Conservation (phyloP, 2,888 invertebrate genomes). For the Cerceris rybyensis region DNA sequence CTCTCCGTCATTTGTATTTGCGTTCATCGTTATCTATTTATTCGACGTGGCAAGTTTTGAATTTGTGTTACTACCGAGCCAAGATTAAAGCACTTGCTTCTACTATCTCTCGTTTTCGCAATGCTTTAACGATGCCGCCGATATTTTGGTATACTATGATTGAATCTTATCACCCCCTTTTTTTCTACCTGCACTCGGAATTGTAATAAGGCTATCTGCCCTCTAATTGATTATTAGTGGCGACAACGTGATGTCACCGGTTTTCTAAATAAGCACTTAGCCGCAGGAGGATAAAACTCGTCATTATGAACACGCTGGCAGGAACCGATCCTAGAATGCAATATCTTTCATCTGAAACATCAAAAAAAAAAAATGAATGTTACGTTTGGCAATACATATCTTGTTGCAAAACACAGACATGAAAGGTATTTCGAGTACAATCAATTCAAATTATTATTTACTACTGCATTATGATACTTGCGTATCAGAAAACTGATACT, state of each 20-base stretch:
- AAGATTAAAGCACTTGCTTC: constrained; percentile 16
- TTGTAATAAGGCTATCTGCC: constrained; percentile 51
- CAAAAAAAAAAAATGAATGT: constrained; percentile 75
- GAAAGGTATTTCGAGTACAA: no score
- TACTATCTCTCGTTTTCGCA: constrained; percentile 23
- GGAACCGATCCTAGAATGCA: constrained; percentile 91
- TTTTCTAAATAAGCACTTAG: constrained; percentile 75
- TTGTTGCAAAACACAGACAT: no score
- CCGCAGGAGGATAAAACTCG: constrained; percentile 84
- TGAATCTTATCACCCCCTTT: constrained; percentile 24
- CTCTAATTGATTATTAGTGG: constrained; percentile 31
- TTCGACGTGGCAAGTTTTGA: constrained; percentile 21
- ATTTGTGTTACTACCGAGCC: constrained; percentile 24
- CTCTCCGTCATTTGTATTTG: neutral
- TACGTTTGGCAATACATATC: neutral
- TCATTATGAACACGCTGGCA: constrained; percentile 88
- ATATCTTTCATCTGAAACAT: constrained; percentile 89
- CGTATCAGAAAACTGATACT: no score
- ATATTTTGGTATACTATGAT: constrained; percentile 31
- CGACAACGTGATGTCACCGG: constrained; percentile 73
- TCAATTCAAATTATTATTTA: no score
- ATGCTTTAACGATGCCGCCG: constrained; percentile 12
- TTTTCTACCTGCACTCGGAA: constrained; percentile 43
- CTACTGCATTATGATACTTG: no score
- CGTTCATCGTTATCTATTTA: constrained; percentile 1